Evolutionary conservation across 2,888 invertebrate species (phyloP), one percentile per base, ranked within the genome.

Genomic region (Andrena flavipes): DNA sequence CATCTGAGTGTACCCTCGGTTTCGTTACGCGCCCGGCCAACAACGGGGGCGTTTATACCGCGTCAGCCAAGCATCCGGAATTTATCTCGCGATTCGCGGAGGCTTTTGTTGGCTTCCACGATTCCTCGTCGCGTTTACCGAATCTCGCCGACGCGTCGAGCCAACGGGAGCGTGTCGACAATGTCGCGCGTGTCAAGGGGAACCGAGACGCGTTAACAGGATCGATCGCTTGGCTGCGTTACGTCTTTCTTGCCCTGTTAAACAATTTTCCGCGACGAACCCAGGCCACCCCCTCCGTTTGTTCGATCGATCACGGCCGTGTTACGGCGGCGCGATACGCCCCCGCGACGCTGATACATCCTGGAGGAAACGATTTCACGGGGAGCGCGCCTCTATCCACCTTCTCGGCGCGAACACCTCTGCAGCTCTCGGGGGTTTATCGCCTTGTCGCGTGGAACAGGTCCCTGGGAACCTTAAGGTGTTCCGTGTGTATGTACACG

Each of bases 281-380:
- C 75, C 67, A 64, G 77, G 23, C 56, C 56, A 56, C 56, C 56
- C 23, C 59, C 70, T 68, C 59, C 51, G 80, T 74, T 56, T 65
- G 64, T 73, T 68, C 80, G 78, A 86, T 86, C 85, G 86, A 88
- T 88, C 81, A 84, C 56, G 81, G 67, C 78, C 67, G 77, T 71
- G 68, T 80, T 71, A 74, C 76, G 72, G 60, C 80, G 75, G 75
- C 74, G 81, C 81, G 63, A 67, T 73, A 49, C 74, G 83, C 62
- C 76, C 26, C 42, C 68, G 74, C 82, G 71, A 42, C 70, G 70
- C 75, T 64, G 60, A 77, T 80, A 70, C 56, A 56, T 76, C 72
- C 49, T 67, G 35, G 67, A 26, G 72, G 71, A 80, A 84, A 77
- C 75, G 82, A 82, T 82, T 82, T 84, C 76, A 84, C 75, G 51